A percentile compares a stretch with the other conserved stretches of the same genome.
Conservation (phyloP, 1,140 invertebrate genomes). For the Drosophila bocqueti region DNA sequence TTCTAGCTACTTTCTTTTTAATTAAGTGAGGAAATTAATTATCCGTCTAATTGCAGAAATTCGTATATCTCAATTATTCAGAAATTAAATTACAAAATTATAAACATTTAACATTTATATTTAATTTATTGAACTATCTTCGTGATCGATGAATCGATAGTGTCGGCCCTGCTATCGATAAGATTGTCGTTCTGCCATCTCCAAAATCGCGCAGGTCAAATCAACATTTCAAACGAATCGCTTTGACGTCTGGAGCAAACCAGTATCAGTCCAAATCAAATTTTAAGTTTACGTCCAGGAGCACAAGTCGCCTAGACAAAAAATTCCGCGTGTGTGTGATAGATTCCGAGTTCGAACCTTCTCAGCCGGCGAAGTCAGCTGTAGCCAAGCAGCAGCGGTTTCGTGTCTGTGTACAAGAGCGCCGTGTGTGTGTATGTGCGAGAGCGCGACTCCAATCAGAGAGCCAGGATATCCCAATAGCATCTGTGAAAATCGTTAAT, state of each 20-base stretch:
- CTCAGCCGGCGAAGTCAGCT: constrained; percentile 13
- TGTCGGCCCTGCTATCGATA: background rate
- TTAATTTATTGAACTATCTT: background rate
- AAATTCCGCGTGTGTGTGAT: background rate
- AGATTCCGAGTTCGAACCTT: constrained; percentile 1
- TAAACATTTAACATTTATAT: background rate
- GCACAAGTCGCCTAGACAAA: background rate
- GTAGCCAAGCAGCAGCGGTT: constrained; percentile 9
- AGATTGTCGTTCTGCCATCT: background rate
- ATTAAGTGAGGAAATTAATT: background rate
- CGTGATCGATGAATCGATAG: background rate
- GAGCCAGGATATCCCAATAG: constrained; percentile 29
- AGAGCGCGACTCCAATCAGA: constrained; percentile 24
- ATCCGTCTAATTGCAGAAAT: no score
- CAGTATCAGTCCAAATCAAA: constrained; percentile 3
- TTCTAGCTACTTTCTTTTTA: background rate
- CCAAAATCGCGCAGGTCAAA: constrained; percentile 7
- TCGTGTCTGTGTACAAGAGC: constrained; percentile 16
- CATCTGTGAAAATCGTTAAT: constrained; percentile 26
- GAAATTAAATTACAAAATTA: background rate
- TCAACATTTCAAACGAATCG: constrained; percentile 15
- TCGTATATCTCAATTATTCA: background rate
- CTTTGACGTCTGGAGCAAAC: constrained; percentile 4
- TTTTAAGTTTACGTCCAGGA: background rate
- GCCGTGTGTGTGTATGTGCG: constrained; percentile 29